These are phyloP conservation scores for Novumbra hubbsi DNA, from an alignment of 2,797 vertebrate species.

Conservation along the genomic window DNA sequence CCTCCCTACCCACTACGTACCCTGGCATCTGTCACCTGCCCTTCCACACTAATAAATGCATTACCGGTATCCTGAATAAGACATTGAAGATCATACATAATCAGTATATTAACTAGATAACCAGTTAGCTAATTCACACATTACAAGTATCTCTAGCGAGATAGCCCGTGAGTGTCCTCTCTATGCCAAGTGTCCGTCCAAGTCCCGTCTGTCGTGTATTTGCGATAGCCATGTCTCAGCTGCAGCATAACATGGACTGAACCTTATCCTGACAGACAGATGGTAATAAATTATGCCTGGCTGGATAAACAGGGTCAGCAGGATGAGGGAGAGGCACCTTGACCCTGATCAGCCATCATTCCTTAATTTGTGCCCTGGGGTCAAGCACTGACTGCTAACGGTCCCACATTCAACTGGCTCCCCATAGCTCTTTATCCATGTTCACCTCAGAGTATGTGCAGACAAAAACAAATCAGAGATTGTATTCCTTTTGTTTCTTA, in stretches of 20 bases:
- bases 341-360: slow-evolving; percentile 67
- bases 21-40: background rate
- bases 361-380: slow-evolving; percentile 61
- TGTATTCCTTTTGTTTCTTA: slow-evolving; percentile 52
- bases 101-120: background rate
- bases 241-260: slow-evolving; percentile 59
- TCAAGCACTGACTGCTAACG: slow-evolving; percentile 40
- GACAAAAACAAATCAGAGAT: slow-evolving; percentile 61
- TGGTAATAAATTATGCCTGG: slow-evolving; percentile 77
- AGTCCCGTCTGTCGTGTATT: background rate
- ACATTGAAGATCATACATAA: background rate
- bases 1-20: background rate
- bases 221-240: background rate
- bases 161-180: slow-evolving; percentile 8
- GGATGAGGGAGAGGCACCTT: slow-evolving; percentile 60
- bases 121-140: background rate
- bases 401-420: slow-evolving; percentile 23
- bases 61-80: background rate
- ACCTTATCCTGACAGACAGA: slow-evolving; percentile 72
- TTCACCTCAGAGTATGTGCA: slow-evolving; percentile 35
- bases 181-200: slow-evolving; percentile 7
- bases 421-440: background rate
- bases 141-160: background rate
- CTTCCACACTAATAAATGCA: slow-evolving; percentile 2
- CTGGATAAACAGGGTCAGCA: slow-evolving; percentile 68